Conservation (phyloP, 2,113 vertebrate genomes). For the Australoheros scitulus region DNA sequence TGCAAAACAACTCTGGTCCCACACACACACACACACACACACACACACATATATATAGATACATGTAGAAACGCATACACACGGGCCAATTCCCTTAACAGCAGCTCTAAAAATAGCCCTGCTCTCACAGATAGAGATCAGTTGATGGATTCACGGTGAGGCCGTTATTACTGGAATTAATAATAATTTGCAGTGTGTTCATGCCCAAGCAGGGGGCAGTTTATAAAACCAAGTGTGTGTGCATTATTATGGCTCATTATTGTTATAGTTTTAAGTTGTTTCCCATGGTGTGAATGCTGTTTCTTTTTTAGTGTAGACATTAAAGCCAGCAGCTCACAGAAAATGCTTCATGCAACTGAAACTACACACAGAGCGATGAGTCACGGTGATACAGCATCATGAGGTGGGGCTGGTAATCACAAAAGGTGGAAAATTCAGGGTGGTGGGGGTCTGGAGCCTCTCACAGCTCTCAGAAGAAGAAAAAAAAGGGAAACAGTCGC, state of each 20-base stretch:
- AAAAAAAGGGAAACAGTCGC: not conserved
- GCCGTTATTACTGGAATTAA: constrained; percentile 52
- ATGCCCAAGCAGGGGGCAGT: not conserved
- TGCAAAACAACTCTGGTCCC: constrained; percentile 64
- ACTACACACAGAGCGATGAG: not conserved
- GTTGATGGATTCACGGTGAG: constrained; percentile 53
- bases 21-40: constrained; percentile 17
- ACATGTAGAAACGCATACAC: constrained; percentile 10
- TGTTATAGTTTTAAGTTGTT: not conserved
- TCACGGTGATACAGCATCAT: not conserved
- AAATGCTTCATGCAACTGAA: not conserved
- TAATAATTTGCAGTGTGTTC: constrained; percentile 28
- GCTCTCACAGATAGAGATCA: constrained; percentile 59
- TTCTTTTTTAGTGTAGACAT: not conserved
- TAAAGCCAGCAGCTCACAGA: not conserved
- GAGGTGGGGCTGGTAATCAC: too few species aligned
- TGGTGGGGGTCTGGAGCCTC: not conserved
- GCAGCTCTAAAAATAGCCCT: constrained; percentile 56
- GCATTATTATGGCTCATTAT: constrained; percentile 22
- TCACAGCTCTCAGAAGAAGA: not conserved
- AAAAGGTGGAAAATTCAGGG: not conserved
- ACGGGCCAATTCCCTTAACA: constrained; percentile 25
- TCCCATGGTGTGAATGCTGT: not conserved
- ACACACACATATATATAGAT: constrained; percentile 7
- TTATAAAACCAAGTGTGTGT: not conserved